These are phyloP conservation scores for Grantiella picta DNA, from an alignment of 2,113 vertebrate species.

Conservation along the genomic window DNA sequence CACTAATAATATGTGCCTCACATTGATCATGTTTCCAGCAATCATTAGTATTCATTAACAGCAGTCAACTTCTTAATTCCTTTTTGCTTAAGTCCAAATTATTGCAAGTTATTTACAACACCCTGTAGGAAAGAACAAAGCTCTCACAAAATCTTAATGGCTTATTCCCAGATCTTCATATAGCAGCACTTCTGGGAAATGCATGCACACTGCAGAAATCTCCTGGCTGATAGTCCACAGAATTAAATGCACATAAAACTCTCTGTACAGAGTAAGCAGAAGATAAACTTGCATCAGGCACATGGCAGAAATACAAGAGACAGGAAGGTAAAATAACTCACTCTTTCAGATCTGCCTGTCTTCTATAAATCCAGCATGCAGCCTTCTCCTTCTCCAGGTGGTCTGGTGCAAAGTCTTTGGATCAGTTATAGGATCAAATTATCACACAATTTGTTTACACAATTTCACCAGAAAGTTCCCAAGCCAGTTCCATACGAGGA, in stretches of 20 bases:
- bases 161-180: slow-evolving; percentile 48
- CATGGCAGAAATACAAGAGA: background rate
- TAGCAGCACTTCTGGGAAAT: slow-evolving; percentile 46
- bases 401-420: background rate
- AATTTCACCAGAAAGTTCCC: background rate
- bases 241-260: slow-evolving; percentile 24
- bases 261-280: background rate
- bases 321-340: background rate
- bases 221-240: background rate
- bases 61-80: slow-evolving; percentile 62
- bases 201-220: background rate
- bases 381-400: background rate
- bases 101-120: slow-evolving; percentile 64
- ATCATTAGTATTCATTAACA: slow-evolving; percentile 67
- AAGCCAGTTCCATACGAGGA: background rate
- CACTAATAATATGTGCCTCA: slow-evolving; percentile 55
- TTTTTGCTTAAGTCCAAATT: slow-evolving; percentile 65
- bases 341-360: background rate
- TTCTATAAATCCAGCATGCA: background rate
- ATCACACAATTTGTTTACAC: background rate
- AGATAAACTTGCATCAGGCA: background rate
- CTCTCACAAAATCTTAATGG: slow-evolving; percentile 37
- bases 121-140: slow-evolving; percentile 52
- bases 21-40: slow-evolving; percentile 63
- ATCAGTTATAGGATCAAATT: background rate